Percentiles rank a stretch among this genome's conserved stretches.
These are phyloP conservation scores for Epinotia brunnichana DNA, from an alignment of 2,888 invertebrate genomes.

Conservation along the genomic window DNA sequence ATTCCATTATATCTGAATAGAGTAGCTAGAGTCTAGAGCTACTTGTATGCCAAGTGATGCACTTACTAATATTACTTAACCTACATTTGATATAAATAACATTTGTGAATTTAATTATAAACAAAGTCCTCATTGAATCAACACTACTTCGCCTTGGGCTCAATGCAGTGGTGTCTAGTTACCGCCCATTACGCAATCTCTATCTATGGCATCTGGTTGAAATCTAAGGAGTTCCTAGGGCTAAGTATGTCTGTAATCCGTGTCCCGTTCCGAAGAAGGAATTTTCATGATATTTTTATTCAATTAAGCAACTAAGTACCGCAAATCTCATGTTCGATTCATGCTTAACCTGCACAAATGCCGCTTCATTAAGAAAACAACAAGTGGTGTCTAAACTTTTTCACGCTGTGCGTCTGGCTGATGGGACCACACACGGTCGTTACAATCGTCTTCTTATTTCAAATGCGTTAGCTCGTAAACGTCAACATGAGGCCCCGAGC, in stretches of 20 bases:
- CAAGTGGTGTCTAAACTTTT: conserved; percentile 26
- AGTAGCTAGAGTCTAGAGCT: background rate
- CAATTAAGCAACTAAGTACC: background rate
- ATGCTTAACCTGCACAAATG: conserved; percentile 1
- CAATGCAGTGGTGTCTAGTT: conserved; percentile 34
- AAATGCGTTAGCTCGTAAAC: conserved; percentile 72
- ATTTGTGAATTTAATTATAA: conserved; percentile 26
- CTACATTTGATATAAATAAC: conserved; percentile 26
- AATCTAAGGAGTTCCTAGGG: background rate
- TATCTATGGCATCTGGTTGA: conserved; percentile 25
- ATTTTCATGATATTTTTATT: background rate
- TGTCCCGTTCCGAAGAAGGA: background rate
- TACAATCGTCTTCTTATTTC: conserved; percentile 67
- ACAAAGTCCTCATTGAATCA: conserved; percentile 30
- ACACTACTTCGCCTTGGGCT: conserved; percentile 29
- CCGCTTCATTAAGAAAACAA: background rate
- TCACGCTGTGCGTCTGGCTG: conserved; percentile 25
- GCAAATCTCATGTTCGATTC: background rate
- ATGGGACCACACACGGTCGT: conserved; percentile 66
- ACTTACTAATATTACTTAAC: conserved; percentile 15
- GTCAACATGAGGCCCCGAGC: conserved; percentile 62
- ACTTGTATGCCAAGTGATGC: background rate
- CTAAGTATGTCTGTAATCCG: background rate
- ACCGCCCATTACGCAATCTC: conserved; percentile 21
- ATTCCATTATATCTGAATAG: conserved; percentile 9